These are phyloP conservation scores for Meloidogyne chitwoodi DNA, from an alignment of 1,140 invertebrate genomes.

Conservation along the genomic window DNA sequence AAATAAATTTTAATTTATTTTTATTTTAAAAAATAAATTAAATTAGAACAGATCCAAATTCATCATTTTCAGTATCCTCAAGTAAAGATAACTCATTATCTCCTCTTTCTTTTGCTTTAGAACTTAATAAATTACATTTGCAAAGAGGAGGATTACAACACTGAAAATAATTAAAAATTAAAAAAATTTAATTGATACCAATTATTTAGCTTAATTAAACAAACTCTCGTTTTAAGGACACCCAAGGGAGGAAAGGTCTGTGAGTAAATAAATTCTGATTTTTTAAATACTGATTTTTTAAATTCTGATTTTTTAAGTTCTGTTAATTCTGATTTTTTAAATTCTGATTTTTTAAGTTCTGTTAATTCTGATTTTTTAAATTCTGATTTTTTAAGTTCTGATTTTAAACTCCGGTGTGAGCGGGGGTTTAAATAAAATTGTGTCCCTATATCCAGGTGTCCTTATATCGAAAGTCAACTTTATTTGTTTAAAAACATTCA, in stretches of 20 bases:
- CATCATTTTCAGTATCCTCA: background rate
- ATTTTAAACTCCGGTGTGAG: too few species aligned
- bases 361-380: background rate
- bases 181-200: too few species aligned
- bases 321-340: background rate
- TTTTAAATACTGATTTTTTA: background rate
- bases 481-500: too few species aligned
- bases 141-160: slow-evolving; percentile 49
- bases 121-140: slow-evolving; percentile 40
- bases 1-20: too few species aligned
- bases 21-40: too few species aligned
- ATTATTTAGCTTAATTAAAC: too few species aligned
- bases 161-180: slow-evolving; percentile 30
- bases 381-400: background rate
- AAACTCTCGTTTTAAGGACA: too few species aligned
- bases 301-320: background rate
- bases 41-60: background rate
- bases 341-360: background rate
- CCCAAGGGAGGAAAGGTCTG: slow-evolving; percentile 10
- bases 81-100: background rate
- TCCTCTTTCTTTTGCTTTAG: background rate
- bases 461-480: too few species aligned
- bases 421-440: too few species aligned
- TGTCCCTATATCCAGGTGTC: too few species aligned
- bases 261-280: background rate